Percentiles rank a stretch among this genome's conserved stretches.
These are phyloP conservation scores for Candidula unifasciata DNA, from an alignment of 2,888 invertebrate species.

Conservation along the genomic window DNA sequence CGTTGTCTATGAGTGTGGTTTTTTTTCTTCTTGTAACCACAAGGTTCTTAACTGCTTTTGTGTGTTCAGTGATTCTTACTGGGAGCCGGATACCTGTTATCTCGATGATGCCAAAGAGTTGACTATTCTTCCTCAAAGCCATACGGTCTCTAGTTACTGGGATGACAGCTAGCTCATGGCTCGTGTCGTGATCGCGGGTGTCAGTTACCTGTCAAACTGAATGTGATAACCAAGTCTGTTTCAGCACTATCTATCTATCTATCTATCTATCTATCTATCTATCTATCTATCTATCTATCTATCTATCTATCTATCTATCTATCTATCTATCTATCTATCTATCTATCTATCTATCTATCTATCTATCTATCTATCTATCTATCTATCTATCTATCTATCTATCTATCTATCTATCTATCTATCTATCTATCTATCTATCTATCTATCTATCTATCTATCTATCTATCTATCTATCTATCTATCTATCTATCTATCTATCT, in stretches of 20 bases:
- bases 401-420: not conserved
- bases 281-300: constrained; percentile 21
- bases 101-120: too few relatives aligned
- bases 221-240: not conserved
- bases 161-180: too few relatives aligned
- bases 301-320: constrained; percentile 19
- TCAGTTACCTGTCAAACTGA: too few relatives aligned
- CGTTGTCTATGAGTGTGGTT: too few relatives aligned
- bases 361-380: constrained; percentile 2
- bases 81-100: too few relatives aligned
- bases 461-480: not conserved
- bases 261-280: constrained; percentile 24
- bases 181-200: too few relatives aligned
- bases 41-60: too few relatives aligned
- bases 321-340: constrained; percentile 21
- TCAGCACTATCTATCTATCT: not conserved
- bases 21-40: too few relatives aligned
- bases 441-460: not conserved
- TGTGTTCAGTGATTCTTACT: too few relatives aligned
- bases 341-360: not conserved
- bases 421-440: not conserved
- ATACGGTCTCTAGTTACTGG: too few relatives aligned
- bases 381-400: constrained; percentile 3
- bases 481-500: not conserved
- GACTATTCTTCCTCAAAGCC: too few relatives aligned